phyloP scores from a whole-genome alignment of 2,113 vertebrate genomes.

The Tinamus guttatus region DNA sequence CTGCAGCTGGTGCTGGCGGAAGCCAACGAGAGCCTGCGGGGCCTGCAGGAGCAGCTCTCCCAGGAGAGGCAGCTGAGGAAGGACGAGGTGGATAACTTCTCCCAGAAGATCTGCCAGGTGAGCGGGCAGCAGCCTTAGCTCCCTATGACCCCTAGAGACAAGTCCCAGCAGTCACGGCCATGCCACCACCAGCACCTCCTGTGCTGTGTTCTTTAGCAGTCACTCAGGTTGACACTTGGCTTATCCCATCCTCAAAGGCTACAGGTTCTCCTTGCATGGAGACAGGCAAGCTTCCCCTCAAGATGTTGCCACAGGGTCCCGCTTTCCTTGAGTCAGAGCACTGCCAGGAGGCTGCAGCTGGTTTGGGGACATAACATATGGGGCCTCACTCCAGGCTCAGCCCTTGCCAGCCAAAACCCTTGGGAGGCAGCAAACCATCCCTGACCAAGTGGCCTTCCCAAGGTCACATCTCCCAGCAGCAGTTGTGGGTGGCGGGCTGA shows the following conservation, averaged over 20 bases:
- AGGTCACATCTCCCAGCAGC: background rate
- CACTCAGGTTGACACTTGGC: background rate
- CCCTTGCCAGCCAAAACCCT: background rate
- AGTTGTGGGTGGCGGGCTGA: background rate
- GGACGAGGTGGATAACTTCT: conserved; percentile 82
- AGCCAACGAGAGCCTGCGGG: conserved; percentile 81
- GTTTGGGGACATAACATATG: background rate
- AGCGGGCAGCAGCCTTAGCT: background rate
- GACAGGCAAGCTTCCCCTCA: rapidly evolving
- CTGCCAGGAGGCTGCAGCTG: background rate
- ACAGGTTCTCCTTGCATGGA: background rate
- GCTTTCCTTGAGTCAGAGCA: background rate
- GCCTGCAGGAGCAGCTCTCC: conserved; percentile 85
- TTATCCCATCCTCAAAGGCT: background rate
- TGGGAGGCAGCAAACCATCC: background rate
- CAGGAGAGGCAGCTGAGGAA: conserved; percentile 85
- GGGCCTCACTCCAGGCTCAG: background rate
- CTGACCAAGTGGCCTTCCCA: background rate
- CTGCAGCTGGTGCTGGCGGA: conserved; percentile 83
- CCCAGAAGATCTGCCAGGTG: conserved; percentile 89
- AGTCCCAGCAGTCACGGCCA: rapidly evolving
- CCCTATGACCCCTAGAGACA: background rate
- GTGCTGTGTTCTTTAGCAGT: background rate
- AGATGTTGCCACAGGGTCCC: background rate
- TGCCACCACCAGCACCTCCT: background rate